Evolutionary conservation across 2,888 invertebrate species (phyloP).

Genomic region (Plusia festucae): DNA sequence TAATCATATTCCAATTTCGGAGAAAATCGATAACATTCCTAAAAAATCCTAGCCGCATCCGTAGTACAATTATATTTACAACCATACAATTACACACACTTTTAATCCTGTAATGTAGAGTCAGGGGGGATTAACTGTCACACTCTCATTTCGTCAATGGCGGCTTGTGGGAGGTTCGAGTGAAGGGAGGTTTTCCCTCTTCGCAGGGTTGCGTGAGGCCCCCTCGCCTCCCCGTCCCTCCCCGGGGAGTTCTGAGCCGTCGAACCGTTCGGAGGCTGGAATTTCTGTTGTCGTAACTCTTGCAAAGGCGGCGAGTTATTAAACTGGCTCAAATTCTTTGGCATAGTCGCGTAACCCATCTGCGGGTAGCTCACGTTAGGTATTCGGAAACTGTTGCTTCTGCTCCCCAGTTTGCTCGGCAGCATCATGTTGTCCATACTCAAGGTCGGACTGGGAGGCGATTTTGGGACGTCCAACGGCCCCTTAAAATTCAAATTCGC

Average conservation of each 20-base stretch:
- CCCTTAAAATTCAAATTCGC: constrained; percentile 89
- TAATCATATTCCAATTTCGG: constrained; percentile 78
- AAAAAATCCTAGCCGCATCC: constrained; percentile 63
- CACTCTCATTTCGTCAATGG: constrained; percentile 97
- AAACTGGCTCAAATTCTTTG: constrained; percentile 90
- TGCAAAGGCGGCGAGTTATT: constrained; percentile 85
- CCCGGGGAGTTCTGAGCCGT: constrained; percentile 82
- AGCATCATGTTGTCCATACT: constrained; percentile 89
- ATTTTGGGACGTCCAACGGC: constrained; percentile 88
- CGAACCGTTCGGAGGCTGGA: constrained; percentile 90
- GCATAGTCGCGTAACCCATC: constrained; percentile 89
- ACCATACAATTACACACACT: constrained; percentile 68
- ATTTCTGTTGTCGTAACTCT: constrained; percentile 89
- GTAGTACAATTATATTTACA: constrained; percentile 77
- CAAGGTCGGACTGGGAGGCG: constrained; percentile 91
- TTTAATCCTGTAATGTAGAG: constrained; percentile 75
- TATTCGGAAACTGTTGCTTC: constrained; percentile 84
- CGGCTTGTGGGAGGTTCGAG: constrained; percentile 93
- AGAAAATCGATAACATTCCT: constrained; percentile 82
- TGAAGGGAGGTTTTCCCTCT: constrained; percentile 84
- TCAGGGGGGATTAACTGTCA: constrained; percentile 90
- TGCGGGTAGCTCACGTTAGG: constrained; percentile 84
- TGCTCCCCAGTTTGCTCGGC: constrained; percentile 87
- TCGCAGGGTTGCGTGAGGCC: constrained; percentile 82
- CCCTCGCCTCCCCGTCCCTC: constrained; percentile 72